Evolutionary conservation across 2,797 vertebrate species (phyloP), one percentile per base, ranked within the genome.

Genomic region (Phrynocephalus vlangalii): DNA sequence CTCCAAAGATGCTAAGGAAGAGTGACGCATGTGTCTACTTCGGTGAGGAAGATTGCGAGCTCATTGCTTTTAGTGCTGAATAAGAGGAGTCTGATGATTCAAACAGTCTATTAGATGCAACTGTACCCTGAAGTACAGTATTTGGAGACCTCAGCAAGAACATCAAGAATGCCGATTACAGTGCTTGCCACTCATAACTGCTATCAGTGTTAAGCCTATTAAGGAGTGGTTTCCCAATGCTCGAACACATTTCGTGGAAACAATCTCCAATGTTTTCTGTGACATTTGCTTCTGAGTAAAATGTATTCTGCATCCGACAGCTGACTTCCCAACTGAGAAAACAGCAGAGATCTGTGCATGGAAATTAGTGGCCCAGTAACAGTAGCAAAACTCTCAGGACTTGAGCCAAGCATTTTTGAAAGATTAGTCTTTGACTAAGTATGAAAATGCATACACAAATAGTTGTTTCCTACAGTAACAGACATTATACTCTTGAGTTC

Each of bases 1-100:
- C 28, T 66, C 68, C 8, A 63, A 84, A 86, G 56, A 79, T 83
- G n/a, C n/a, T n/a, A 79, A 82, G 60, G 13, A 48, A 52, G 52
- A 52, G 5, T 83, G 56, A 86, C 80, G 73, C 13, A 72, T 79
- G 38, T 63, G 30, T 75, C 75, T 80, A n/a, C 44, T 68, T 73
- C 28, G 18, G 52, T 33, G 26, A 67, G 20, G 26, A 56, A 84
- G 79, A 67, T 5, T 68, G 56, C 68, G 48, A 84, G 33, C 11
- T 79, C 44, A 86, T 79, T 24, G 72, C 10, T 48, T 80, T 76
- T 26, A 68, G 5, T 33, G 28, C 52, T 80, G 48, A 16, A 83
- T 20, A 33, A 83, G 79, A 15, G 6, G 50, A 73, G 66, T 7
- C 77, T 22, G 16, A 60, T 83, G 52, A 48, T 26, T 52, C 28